Evolutionary conservation across 30 jellyfish, hydroid and myxozoan genomes (phyloP).

Genomic region (Turritopsis dohrnii): DNA sequence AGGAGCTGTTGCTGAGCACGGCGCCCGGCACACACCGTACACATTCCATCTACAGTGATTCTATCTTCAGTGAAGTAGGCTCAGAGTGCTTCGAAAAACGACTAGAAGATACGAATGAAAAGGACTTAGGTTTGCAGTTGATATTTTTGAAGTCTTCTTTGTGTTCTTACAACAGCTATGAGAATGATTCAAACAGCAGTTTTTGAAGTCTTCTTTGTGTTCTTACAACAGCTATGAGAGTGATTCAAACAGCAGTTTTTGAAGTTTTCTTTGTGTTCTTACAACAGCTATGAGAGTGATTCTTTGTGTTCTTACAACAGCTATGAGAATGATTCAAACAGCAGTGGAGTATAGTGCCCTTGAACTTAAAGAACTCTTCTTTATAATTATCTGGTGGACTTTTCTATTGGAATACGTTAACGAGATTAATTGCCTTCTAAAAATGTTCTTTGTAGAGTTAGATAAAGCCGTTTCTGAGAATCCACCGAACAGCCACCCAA

Average conservation of each 20-base stretch:
- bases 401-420: too few relatives aligned
- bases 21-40: slow-evolving; percentile 51
- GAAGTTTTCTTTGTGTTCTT: background rate
- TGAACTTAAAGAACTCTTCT: too few relatives aligned
- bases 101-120: slow-evolving; percentile 63
- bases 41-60: slow-evolving; percentile 71
- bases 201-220: background rate
- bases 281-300: background rate
- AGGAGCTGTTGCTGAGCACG: slow-evolving; percentile 61
- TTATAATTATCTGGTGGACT: too few relatives aligned
- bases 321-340: background rate
- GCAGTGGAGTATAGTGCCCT: too few relatives aligned
- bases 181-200: background rate
- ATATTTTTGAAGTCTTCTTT: background rate
- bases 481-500: slow-evolving; percentile 88
- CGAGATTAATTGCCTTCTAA: too few relatives aligned
- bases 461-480: slow-evolving; percentile 52
- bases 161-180: background rate
- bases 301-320: background rate
- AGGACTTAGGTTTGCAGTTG: slow-evolving; percentile 24
- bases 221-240: background rate
- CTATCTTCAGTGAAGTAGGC: slow-evolving; percentile 92
- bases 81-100: slow-evolving; percentile 88
- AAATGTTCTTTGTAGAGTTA: slow-evolving; percentile 9
- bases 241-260: background rate